Evolutionary conservation across 2,797 vertebrate genomes (phyloP), one percentile per base, ranked within the genome.

Genomic region (Sebastes nivosus): DNA sequence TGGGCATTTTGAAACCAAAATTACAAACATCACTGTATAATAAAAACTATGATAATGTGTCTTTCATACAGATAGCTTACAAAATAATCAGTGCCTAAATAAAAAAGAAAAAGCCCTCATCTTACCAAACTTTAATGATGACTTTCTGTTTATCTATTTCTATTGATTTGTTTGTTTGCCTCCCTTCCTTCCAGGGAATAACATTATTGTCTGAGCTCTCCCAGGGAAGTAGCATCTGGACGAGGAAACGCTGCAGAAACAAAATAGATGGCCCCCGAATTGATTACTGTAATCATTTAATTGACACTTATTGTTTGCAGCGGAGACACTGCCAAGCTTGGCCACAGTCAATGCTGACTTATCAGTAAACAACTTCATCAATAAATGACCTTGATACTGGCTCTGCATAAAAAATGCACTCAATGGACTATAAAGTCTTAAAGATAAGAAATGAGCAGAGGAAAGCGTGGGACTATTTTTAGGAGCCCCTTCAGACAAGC

Each of bases 221-320:
- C 32, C 0, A 32, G 64, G 4, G 34, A 78, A 76, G 36, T 11
- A 3, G 27, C 42, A 57, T 13, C n/a, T 58, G 18, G n/a, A 67
- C 8, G 29, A 24, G 69, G 66, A 74, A 70, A 20, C 27, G 10
- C 11, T 68, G 55, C 64, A 75, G 58, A 79, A 79, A 69, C 46
- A 29, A 81, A 73, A 87, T 52, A 72, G 32, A 87, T 68, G 22
- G 27, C 24, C 32, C 4, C 10, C 8, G 68, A 52, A 87, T 76
- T 67, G 57, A 87, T 71, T 58, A 55, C 63, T 61, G 46, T 66
- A 82, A 87, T 88, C 66, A 81, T 86, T 91, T 78, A 75, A 89
- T 83, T 69, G 61, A 73, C 77, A 77, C 69, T 59, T 81, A 75
- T 84, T 86, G 77, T 90, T 86, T 85, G 70, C 72, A 61, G 75